Percentiles rank a stretch among this genome's conserved stretches.
Evolutionary conservation across 2,888 invertebrate genomes (phyloP).

Genomic region (Nephrotoma appendiculata): DNA sequence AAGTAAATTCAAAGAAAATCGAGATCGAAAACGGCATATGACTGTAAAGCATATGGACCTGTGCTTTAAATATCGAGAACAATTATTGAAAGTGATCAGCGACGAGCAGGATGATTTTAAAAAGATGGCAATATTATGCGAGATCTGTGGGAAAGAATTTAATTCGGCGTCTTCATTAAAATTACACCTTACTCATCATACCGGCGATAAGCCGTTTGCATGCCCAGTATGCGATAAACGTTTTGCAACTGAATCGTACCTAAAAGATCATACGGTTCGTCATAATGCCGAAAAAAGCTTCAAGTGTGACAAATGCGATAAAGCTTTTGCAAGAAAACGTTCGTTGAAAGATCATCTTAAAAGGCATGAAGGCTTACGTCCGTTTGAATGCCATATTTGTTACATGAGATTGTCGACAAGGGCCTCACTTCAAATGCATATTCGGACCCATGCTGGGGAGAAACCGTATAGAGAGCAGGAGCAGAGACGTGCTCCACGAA

Average conservation of each 20-base stretch:
- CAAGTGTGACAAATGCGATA: not conserved
- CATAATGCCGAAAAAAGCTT: not conserved
- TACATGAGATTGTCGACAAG: not conserved
- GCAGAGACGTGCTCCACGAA: not conserved
- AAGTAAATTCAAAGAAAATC: not conserved
- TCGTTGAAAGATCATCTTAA: not conserved
- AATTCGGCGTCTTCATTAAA: not conserved
- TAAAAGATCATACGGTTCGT: not conserved
- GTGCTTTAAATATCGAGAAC: not conserved
- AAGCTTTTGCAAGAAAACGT: not conserved
- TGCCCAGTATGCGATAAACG: not conserved
- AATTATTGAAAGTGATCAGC: not conserved
- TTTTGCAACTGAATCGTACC: not conserved
- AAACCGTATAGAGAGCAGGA: not conserved
- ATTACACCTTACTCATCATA: not conserved
- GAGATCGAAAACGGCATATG: not conserved
- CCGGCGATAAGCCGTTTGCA: not conserved
- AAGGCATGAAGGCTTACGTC: not conserved
- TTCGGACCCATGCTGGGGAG: not conserved
- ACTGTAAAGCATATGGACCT: not conserved
- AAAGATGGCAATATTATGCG: not conserved
- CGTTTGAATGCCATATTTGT: constrained; percentile 1
- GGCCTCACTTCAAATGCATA: not conserved
- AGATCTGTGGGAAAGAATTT: not conserved
- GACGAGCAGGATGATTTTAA: not conserved